Evolutionary conservation across 2,888 invertebrate genomes (phyloP).

Genomic region (Busseola fusca): DNA sequence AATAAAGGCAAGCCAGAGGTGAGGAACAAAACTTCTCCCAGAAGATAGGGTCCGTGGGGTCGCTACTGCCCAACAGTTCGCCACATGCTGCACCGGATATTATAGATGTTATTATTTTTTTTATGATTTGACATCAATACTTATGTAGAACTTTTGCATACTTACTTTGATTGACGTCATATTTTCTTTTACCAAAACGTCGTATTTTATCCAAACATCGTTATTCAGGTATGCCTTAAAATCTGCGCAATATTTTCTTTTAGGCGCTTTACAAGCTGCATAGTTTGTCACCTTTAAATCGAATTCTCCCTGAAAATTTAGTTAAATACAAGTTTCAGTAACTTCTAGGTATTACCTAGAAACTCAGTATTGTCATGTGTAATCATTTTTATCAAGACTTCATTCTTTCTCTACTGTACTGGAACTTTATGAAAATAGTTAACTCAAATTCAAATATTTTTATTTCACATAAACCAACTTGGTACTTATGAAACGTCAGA

Average conservation of each 20-base stretch:
- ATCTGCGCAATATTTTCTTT: slow-evolving; percentile 21
- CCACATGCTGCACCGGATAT: no score
- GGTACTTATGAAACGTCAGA: no score
- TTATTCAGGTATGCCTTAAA: slow-evolving; percentile 1
- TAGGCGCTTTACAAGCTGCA: slow-evolving; percentile 24
- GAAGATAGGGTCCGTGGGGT: no score
- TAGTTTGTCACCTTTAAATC: slow-evolving; percentile 26
- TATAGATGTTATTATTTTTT: not conserved
- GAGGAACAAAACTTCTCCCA: no score
- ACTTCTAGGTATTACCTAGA: not conserved
- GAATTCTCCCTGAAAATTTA: slow-evolving; percentile 38
- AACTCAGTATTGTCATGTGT: not conserved
- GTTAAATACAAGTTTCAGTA: not conserved
- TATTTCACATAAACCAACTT: no score
- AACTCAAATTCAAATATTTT: no score
- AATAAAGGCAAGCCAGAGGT: no score
- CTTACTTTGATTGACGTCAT: slow-evolving; percentile 34
- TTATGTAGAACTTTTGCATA: not conserved
- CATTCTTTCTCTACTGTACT: not conserved
- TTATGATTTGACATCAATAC: not conserved
- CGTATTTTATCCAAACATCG: slow-evolving; percentile 34
- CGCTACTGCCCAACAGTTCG: no score
- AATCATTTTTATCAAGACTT: not conserved
- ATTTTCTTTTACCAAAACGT: slow-evolving; percentile 23
- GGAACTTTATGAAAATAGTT: not conserved